Evolutionary conservation across 2,888 invertebrate species (phyloP), one percentile per base, ranked within the genome.

Genomic region (Macaria liturata): DNA sequence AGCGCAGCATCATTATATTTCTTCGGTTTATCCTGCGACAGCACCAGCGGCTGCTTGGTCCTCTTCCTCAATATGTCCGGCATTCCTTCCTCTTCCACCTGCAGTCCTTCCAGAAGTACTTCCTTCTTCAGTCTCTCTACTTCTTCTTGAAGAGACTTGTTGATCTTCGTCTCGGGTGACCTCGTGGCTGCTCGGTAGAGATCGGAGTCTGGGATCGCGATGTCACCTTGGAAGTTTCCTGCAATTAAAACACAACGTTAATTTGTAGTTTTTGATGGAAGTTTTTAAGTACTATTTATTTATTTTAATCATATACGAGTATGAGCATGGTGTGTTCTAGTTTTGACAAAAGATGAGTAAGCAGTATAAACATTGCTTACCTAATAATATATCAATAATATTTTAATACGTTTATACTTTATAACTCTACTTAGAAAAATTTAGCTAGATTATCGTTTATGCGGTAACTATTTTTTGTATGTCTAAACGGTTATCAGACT

Each of bases 201-300:
- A 67, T 92, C 91, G 57, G 85, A 66, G 70, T 95, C 94, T 40
- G 97, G 95, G 65, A 97, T 88, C 0, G 97, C 97, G 63, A 97
- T 97, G 83, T 97, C 97, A 0, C 97, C 97, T 91, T 95, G 92
- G 77, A 97, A 97, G 54, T 94, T 95, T 72, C 93, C 97, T 97
- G 45, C 4, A 30, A 45, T 5, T 4, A 30, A 30, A 45, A 30
- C 20, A 20, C 1, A 20, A 20, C 20, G 20, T 20, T 20, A 20
- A 20, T 1, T 20, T 20, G 20, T 20, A 20, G n/a, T n/a, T n/a
- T 20, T 20, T 20, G 1, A 20, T 20, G 20, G 20, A 1, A 20
- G 1, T 20, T 20, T 20, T 20, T 20, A 2, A 20, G 2, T 1
- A 20, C 20, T 2, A 20, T 20, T 20, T 20, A 2, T 20, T 20